Evolutionary conservation across 1,140 invertebrate species (phyloP).

Genomic region (Solenopsis fugax): DNA sequence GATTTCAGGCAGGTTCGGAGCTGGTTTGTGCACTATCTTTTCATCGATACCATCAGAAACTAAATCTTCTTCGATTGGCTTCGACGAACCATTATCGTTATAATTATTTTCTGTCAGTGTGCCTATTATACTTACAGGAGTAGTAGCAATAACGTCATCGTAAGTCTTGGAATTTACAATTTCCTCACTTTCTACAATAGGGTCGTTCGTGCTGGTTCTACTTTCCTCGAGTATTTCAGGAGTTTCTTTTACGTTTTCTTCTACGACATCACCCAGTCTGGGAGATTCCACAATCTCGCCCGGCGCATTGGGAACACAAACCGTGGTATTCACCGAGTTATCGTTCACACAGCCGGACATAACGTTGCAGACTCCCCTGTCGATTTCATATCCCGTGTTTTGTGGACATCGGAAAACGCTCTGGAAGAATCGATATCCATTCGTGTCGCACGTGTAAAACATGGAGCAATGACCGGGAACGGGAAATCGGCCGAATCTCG

Average conservation of each 20-base stretch:
- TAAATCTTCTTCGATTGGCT: neutral
- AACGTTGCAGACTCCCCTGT: slow-evolving; percentile 29
- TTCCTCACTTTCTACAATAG: neutral
- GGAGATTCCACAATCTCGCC: neutral
- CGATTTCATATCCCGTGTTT: slow-evolving; percentile 38
- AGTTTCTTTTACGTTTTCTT: neutral
- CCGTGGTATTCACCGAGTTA: neutral
- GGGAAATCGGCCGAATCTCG: slow-evolving; percentile 50
- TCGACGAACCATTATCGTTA: neutral
- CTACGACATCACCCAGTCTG: neutral
- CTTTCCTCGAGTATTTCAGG: neutral
- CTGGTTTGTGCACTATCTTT: neutral
- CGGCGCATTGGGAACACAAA: slow-evolving; percentile 33
- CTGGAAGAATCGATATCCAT: slow-evolving; percentile 18
- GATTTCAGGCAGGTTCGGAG: neutral
- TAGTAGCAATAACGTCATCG: neutral
- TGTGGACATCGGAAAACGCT: slow-evolving; percentile 57
- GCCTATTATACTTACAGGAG: neutral
- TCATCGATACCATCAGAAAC: neutral
- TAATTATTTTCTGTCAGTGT: neutral
- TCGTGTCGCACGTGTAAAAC: slow-evolving; percentile 57
- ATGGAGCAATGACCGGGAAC: slow-evolving; percentile 37
- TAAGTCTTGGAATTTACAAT: neutral
- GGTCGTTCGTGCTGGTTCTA: neutral
- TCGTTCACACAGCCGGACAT: neutral